phyloP scores from a whole-genome alignment of 2,797 vertebrate genomes.

The Coendou prehensilis region DNA sequence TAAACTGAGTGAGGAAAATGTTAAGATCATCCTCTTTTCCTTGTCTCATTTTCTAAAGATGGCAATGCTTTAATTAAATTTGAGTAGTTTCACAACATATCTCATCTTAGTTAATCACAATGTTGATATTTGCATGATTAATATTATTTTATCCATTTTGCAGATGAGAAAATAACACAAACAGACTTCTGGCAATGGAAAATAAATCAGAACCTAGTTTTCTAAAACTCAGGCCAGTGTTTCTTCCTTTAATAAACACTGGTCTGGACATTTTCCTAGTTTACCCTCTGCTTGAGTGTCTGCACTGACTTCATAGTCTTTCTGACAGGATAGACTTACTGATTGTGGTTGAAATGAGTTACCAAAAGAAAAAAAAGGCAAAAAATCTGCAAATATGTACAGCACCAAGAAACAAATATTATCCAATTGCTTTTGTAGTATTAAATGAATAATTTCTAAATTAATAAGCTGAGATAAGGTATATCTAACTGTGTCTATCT shows the following conservation, averaged over 20 bases:
- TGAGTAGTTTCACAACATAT: slow-evolving; percentile 6
- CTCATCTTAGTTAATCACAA: neutral
- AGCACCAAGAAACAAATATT: neutral
- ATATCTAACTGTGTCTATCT: neutral
- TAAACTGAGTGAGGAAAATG: neutral
- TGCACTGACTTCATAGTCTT: neutral
- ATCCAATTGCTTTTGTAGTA: neutral
- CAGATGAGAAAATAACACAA: neutral
- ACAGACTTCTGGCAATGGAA: neutral
- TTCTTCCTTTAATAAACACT: neutral
- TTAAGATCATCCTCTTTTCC: neutral
- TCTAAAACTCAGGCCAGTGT: neutral
- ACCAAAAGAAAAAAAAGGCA: neutral
- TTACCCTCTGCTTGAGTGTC: neutral
- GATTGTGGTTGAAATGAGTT: neutral
- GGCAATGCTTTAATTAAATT: neutral
- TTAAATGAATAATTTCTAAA: neutral
- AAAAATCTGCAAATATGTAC: neutral
- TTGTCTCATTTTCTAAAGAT: neutral
- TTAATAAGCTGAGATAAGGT: neutral
- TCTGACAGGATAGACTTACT: neutral
- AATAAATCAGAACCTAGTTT: neutral
- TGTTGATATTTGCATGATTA: neutral
- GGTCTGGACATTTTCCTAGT: neutral
- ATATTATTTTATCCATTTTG: neutral